Conservation (phyloP, 2,113 vertebrate species). For the Rafetus swinhoei region DNA sequence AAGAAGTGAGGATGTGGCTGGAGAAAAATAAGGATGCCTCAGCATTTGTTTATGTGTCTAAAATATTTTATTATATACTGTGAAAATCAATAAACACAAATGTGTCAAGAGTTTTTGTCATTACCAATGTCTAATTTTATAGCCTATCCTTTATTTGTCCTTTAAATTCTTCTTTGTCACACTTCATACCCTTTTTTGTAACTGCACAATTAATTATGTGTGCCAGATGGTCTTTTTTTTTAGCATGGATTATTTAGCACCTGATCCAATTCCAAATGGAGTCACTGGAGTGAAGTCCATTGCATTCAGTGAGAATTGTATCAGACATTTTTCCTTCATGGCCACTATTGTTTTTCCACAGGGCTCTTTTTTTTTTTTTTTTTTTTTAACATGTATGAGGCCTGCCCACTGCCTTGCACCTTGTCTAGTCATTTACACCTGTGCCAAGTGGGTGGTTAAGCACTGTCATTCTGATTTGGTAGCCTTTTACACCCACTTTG, state of each 20-base stretch:
- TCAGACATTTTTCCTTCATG: neutral
- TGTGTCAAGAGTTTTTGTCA: constrained; percentile 41
- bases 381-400: constrained; percentile 52
- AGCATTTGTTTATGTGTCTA: neutral
- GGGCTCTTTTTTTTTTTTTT: neutral
- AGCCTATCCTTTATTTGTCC: neutral
- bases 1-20: neutral
- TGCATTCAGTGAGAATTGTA: neutral
- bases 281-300: neutral
- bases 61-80: neutral
- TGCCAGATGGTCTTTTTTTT: rapidly evolving
- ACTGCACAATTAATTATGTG: neutral
- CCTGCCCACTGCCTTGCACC: constrained; percentile 64
- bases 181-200: rapidly evolving
- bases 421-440: constrained; percentile 8
- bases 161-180: constrained; percentile 18
- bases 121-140: constrained; percentile 2
- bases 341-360: neutral
- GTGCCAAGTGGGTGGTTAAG: constrained; percentile 37
- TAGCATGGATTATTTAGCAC: neutral
- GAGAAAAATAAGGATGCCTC: constrained; percentile 14
- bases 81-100: constrained; percentile 31
- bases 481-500: neutral
- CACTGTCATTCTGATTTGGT: constrained; percentile 10
- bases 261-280: neutral